Evolutionary conservation across 2,888 invertebrate species (phyloP).

Genomic region (Aphidius colemani): DNA sequence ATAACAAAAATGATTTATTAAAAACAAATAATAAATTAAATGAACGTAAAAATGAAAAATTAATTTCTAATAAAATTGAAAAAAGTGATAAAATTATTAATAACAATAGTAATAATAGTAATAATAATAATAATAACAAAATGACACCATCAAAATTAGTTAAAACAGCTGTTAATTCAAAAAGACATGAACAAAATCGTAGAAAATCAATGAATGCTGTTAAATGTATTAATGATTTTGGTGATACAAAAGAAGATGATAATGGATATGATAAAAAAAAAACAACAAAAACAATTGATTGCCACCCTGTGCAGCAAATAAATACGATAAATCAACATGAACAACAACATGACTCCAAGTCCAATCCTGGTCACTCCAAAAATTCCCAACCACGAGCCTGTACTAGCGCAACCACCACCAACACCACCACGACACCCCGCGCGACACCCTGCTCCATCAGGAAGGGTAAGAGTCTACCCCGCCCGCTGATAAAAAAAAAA

Average conservation of each 20-base stretch:
- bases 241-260: conserved; percentile 10
- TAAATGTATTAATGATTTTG: conserved; percentile 51
- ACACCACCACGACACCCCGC: conserved; percentile 62
- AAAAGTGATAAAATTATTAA: conserved; percentile 31
- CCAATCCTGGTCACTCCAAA: conserved; percentile 52
- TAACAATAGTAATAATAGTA: conserved; percentile 26
- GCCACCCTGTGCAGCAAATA: conserved; percentile 55
- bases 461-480: conserved; percentile 61
- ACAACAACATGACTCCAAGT: conserved; percentile 36
- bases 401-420: conserved; percentile 59
- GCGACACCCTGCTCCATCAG: conserved; percentile 61
- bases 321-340: conserved; percentile 37
- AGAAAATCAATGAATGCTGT: conserved; percentile 61
- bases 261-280: conserved; percentile 1
- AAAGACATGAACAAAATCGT: conserved; percentile 65
- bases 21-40: conserved; percentile 27
- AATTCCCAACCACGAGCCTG: conserved; percentile 55
- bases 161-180: conserved; percentile 70
- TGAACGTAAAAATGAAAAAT: conserved; percentile 19
- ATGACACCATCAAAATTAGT: conserved; percentile 68
- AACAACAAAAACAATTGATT: conserved; percentile 34
- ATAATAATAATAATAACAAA: conserved; percentile 35
- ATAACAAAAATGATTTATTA: conserved; percentile 1
- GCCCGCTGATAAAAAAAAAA: conserved; percentile 49
- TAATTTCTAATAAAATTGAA: neutral